These are phyloP conservation scores for Myodes glareolus DNA, from an alignment of 2,113 vertebrate species.

Conservation along the genomic window DNA sequence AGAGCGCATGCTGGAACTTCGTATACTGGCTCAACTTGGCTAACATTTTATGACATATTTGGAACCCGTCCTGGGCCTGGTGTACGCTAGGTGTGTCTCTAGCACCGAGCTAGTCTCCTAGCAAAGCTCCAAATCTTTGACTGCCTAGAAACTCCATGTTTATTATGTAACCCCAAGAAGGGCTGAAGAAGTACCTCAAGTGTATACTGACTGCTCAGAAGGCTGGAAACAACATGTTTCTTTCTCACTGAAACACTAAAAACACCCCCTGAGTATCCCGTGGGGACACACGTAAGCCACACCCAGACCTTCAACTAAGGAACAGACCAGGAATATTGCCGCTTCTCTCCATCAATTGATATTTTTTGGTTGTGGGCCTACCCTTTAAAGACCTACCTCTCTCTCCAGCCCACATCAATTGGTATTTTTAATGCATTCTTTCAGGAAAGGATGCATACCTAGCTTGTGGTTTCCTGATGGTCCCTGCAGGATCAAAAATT, in stretches of 20 bases:
- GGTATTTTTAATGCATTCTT: background rate
- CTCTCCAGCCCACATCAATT: background rate
- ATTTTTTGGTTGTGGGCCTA: too few species aligned
- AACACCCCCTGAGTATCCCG: background rate
- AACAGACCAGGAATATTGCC: background rate
- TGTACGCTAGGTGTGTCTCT: background rate
- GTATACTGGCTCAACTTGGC: rapidly evolving
- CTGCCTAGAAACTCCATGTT: background rate
- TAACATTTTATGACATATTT: background rate
- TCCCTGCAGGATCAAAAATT: too few species aligned
- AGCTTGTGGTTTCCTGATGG: too few species aligned
- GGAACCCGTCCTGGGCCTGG: background rate
- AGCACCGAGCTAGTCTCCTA: too few species aligned
- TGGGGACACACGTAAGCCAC: too few species aligned
- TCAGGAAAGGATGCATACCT: too few species aligned
- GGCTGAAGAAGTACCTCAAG: rapidly evolving
- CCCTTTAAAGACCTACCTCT: too few species aligned
- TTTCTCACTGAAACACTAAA: background rate
- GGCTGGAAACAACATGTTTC: background rate
- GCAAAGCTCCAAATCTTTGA: background rate
- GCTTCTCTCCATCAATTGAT: background rate
- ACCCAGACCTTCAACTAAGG: too few species aligned
- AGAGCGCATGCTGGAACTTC: rapidly evolving
- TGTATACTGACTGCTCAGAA: background rate
- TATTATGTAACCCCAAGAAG: background rate